Evolutionary conservation across 2,888 invertebrate species (phyloP), one percentile per base, ranked within the genome.

Genomic region (Danaus chrysippus): DNA sequence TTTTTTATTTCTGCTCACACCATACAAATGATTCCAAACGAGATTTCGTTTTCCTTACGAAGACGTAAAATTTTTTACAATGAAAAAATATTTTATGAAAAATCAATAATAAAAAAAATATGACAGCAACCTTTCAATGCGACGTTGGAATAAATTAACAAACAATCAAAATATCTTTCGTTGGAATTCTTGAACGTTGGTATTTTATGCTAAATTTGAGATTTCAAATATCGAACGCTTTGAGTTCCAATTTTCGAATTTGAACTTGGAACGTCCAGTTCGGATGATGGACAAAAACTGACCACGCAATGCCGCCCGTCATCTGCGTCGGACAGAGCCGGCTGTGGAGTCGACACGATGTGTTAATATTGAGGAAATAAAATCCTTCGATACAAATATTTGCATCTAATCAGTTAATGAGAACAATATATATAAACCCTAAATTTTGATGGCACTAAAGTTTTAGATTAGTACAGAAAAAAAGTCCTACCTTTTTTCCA

Each of bases 241-340:
- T 79, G 82, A 78, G 78, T 84, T 87, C 85, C 86, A 87, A 90
- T 91, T 90, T 90, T 90, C 87, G 87, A 90, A 90, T 90, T 89
- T 90, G 89, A 90, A 89, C 90, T 88, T 89, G 90, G 87, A 84
- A 84, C 87, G 89, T 88, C 89, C 89, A 90, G 89, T 88, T 87
- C 76, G 84, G 84, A 86, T 86, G 87, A 83, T 78, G 86, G 72
- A 81, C 90, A 91, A 91, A 91, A 91, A 91, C 84, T 87, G 81
- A 86, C 86, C 87, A 80, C 86, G 86, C 86, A 82, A 79, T 85
- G 86, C 82, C 79, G 82, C 78, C 77, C 85, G 89, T 88, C 89
- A 89, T 89, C 87, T 87, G 86, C 79, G 71, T 44, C 34, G 75
- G 63, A 79, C 77, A 86, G 53, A 12, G 71, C 58, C 60, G 59